These are phyloP conservation scores for Amphibalanus amphitrite DNA, from an alignment of 1,140 invertebrate species.

Conservation along the genomic window DNA sequence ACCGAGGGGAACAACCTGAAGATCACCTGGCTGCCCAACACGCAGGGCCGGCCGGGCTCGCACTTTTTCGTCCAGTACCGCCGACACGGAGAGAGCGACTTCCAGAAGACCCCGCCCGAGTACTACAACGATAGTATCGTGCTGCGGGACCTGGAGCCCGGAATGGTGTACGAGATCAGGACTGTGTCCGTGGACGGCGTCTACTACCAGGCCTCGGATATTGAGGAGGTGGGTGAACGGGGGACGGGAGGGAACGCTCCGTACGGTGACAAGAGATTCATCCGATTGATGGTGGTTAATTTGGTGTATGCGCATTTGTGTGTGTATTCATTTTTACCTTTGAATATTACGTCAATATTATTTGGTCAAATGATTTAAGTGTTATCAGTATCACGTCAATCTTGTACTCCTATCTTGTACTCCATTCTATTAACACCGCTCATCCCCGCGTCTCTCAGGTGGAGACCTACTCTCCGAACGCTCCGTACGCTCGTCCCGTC, in stretches of 20 bases:
- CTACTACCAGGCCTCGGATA: conserved; percentile 46
- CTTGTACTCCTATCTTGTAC: no score
- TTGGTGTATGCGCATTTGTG: no score
- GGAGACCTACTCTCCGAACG: neutral
- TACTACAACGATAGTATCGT: conserved; percentile 53
- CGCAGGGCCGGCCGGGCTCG: conserved; percentile 45
- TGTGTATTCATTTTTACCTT: no score
- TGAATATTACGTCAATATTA: no score
- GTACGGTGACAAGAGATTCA: no score
- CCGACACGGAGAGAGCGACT: conserved; percentile 49
- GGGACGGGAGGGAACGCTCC: no score
- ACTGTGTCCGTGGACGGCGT: conserved; percentile 83
- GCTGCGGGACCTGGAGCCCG: conserved; percentile 57
- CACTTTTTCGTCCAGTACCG: conserved; percentile 80
- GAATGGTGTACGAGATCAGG: conserved; percentile 69
- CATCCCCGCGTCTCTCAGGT: no score
- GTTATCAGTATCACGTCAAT: no score
- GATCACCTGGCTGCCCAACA: conserved; percentile 60
- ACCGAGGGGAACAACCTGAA: conserved; percentile 42
- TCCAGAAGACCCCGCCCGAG: conserved; percentile 39
- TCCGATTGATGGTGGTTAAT: no score
- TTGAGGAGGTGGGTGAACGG: conserved; percentile 59
- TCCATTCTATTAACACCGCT: no score
- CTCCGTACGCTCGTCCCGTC: neutral
- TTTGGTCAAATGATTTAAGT: no score